phyloP scores from a whole-genome alignment of 2,113 vertebrate species.

The Oreochromis tanganicae region DNA sequence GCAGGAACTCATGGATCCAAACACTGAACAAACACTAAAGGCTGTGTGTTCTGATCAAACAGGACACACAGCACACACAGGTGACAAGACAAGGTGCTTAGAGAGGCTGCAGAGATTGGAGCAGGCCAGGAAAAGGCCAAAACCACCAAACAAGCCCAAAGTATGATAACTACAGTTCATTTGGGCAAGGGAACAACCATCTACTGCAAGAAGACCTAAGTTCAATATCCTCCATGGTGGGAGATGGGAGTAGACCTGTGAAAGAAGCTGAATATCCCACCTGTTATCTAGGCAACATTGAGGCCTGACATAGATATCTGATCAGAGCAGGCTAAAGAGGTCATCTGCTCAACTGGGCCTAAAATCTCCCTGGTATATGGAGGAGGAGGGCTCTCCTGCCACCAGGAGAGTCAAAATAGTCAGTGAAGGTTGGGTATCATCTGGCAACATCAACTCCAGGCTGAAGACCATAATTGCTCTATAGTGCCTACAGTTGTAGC shows the following conservation, averaged over 20 bases:
- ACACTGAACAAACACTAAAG: neutral
- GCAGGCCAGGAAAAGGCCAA: neutral
- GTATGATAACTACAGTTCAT: neutral
- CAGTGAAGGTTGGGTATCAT: neutral
- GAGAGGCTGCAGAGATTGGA: neutral
- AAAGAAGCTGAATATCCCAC: neutral
- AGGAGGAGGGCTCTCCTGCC: neutral
- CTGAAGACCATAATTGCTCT: neutral
- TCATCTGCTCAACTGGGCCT: neutral
- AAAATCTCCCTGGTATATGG: neutral
- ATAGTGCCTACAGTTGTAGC: neutral
- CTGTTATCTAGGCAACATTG: neutral
- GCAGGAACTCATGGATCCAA: neutral
- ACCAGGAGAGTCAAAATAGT: neutral
- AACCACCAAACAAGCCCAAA: neutral
- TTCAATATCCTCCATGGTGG: neutral
- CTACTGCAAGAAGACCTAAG: neutral
- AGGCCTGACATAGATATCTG: neutral
- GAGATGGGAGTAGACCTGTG: neutral
- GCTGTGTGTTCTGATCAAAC: neutral
- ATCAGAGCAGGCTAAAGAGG: neutral
- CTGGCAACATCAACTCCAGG: neutral
- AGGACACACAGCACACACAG: neutral
- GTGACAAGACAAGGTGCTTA: neutral
- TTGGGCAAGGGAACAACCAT: neutral